Evolutionary conservation across 2,113 vertebrate genomes (phyloP), one percentile per base, ranked within the genome.

Genomic region (Peromyscus leucopus): DNA sequence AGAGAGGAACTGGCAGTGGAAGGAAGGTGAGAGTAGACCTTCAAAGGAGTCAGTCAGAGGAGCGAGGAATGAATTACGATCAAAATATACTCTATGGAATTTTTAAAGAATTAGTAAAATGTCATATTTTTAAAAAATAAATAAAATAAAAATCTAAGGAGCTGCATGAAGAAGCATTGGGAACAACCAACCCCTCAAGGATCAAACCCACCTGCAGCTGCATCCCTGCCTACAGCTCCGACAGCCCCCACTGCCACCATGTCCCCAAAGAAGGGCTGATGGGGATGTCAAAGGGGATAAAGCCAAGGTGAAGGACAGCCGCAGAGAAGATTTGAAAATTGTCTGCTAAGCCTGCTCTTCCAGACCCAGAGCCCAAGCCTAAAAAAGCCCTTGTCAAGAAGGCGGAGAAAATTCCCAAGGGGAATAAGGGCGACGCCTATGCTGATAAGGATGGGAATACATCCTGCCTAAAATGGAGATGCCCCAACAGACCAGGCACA

Each of bases 401-500:
- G 51, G 9, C 1, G 4, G 48, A n/a, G 9, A 57, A 36, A 11
- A 2, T 51, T 22, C 17, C 78, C 1, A 55, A 57, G 51, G 1
- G 31, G 78, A 80, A 59, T 51, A n/a, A 36, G 16, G 51, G 28
- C 1, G 26, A 31, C 31, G 1, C 46, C 9, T 55, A 55, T 36
- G 31, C 8, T 55, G 33, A 9, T 19, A 12, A 80, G 10, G 19
- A n/a, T 19, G 19, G 21, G 51, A 24, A 61, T 42, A 39, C 46
- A 46, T 42, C 7, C 57, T 61, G 12, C 57, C 15, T 24, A 28
- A 59, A 83, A 61, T 61, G 22, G n/a, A 83, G 80, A 61, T 39
- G 3, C 57, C 2, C 1, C 26, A 83, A 61, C 22, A 83, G 57
- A 61, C 55, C 11, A 99, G 99, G 99, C 99, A 99, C 99, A 99